phyloP scores from a whole-genome alignment of 2,113 vertebrate genomes.

The Alexandromys fortis region DNA sequence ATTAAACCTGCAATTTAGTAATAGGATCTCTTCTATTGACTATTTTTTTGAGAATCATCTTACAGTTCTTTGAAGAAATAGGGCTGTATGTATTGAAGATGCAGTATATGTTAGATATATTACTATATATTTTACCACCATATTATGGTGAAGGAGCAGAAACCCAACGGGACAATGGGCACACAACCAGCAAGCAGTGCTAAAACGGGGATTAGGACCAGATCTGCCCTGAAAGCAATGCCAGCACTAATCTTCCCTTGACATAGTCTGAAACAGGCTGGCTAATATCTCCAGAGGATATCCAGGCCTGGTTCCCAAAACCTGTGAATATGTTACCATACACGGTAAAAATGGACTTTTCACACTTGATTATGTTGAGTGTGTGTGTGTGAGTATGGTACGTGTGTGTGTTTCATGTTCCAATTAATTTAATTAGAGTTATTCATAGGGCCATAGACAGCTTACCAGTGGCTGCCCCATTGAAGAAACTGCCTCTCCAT shows the following conservation, averaged over 20 bases:
- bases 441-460: neutral
- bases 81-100: neutral
- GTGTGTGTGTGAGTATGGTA: neutral
- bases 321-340: neutral
- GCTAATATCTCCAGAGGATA: neutral
- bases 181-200: neutral
- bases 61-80: slow-evolving; percentile 19
- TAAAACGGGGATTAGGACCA: neutral
- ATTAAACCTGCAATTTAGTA: neutral
- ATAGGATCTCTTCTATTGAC: neutral
- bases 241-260: neutral
- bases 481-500: neutral
- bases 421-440: neutral
- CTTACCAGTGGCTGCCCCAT: neutral
- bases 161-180: neutral
- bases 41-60: slow-evolving; percentile 20
- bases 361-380: neutral
- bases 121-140: neutral
- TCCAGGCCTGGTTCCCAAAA: neutral
- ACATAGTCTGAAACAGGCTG: neutral
- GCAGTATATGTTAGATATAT: neutral
- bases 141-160: neutral
- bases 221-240: neutral
- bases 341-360: neutral
- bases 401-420: neutral